Evolutionary conservation across 2,113 vertebrate species (phyloP), one percentile per base, ranked within the genome.

Genomic region (Polypterus senegalus): DNA sequence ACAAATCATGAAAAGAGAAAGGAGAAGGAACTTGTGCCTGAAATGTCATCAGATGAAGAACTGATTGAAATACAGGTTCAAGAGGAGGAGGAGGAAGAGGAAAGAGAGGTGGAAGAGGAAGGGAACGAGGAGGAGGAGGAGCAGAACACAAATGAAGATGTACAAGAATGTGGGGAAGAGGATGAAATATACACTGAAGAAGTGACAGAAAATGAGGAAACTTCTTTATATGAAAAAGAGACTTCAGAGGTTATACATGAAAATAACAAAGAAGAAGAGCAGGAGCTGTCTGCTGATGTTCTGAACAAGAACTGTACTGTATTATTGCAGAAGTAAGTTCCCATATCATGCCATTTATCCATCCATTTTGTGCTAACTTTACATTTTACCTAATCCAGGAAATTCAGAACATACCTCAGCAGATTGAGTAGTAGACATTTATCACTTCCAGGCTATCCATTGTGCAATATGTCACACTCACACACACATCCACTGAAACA

Each of bases 21-120:
- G 51, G 3, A 27, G 45, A 53, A 11, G 51, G 27, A 4, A 49
- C 47, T 47, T 46, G 49, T 7, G 9, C 48, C n/a, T 4, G 11
- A 62, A 11, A 4, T 44, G 53, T 27, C 51, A 5, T 47, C 51
- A 4, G 3, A 3, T 27, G 49, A 45, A 55, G 44, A 62, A 11
- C 9, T 10, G 10, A 47, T 62, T 6, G 10, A 4, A 6, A 44
- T 53, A 61, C 49, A 49, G 70, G 46, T 9, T 0, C 46, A 75
- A 63, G 66, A 63, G 49, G 45, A 66, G 3, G 69, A 71, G 45
- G 61, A 74, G 2, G 60, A 3, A 67, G 59, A 58, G 7, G 27
- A 65, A 63, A 57, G 61, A 49, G 59, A 68, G 52, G 61, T 66
- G 7, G 54, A 66, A 45, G 62, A 68, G 48, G 52, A n/a, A 9